phyloP scores from a whole-genome alignment of 2,888 invertebrate species.

The Junonia oenone region DNA sequence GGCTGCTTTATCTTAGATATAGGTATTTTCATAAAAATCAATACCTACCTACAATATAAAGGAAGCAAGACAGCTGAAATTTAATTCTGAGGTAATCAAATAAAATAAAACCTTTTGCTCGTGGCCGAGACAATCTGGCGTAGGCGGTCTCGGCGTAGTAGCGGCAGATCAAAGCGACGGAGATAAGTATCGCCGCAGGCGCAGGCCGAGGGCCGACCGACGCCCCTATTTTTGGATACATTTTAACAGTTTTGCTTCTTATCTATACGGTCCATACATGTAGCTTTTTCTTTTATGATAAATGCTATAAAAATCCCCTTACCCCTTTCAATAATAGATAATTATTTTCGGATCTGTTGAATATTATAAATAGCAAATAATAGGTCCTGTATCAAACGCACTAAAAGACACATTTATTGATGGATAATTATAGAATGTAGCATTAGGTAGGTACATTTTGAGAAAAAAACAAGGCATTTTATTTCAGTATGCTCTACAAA shows the following conservation, averaged over 20 bases:
- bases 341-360: too few relatives aligned
- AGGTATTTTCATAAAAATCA: neutral
- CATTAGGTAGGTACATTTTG: too few relatives aligned
- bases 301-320: constrained; percentile 18
- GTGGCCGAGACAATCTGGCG: constrained; percentile 41
- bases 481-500: too few relatives aligned
- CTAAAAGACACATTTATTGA: too few relatives aligned
- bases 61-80: neutral
- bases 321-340: neutral
- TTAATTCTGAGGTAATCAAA: constrained; percentile 20
- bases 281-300: constrained; percentile 26
- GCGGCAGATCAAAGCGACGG: constrained; percentile 61
- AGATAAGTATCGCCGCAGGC: constrained; percentile 64
- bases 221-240: constrained; percentile 59
- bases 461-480: too few relatives aligned
- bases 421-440: too few relatives aligned
- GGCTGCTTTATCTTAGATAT: neutral
- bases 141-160: constrained; percentile 40
- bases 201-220: constrained; percentile 48
- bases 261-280: constrained; percentile 37
- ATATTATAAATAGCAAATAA: too few relatives aligned
- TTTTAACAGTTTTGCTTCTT: constrained; percentile 58
- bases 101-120: constrained; percentile 21
- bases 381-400: too few relatives aligned
- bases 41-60: neutral